A percentile compares a stretch with the other conserved stretches of the same genome.
Conservation (phyloP, 2,113 vertebrate genomes). For the Hypocryptadius cinnamomeus region DNA sequence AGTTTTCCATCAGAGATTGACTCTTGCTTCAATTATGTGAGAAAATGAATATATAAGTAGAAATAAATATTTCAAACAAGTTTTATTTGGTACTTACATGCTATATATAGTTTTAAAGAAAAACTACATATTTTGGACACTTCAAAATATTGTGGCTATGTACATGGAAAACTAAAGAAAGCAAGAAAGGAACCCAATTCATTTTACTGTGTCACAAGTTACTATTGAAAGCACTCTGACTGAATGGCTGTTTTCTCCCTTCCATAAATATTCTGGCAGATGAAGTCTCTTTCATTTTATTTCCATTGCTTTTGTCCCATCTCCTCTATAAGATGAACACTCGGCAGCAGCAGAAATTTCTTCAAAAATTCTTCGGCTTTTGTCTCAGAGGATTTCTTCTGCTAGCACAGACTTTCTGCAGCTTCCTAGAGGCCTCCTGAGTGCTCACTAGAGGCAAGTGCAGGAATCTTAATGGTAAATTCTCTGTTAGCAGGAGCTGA, state of each 20-base stretch:
- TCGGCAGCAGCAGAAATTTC: background rate
- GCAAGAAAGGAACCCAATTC: slow-evolving; percentile 38
- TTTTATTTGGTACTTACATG: slow-evolving; percentile 77
- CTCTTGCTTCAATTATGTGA: background rate
- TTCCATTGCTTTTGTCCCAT: slow-evolving; percentile 33
- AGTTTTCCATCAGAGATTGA: background rate
- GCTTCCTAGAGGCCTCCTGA: background rate
- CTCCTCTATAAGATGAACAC: slow-evolving; percentile 61
- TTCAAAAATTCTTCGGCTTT: background rate
- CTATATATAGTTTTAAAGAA: slow-evolving; percentile 71
- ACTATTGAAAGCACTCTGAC: slow-evolving; percentile 38
- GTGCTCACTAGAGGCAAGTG: background rate
- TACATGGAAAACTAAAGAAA: slow-evolving; percentile 68
- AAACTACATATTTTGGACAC: slow-evolving; percentile 66
- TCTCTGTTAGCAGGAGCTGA: background rate
- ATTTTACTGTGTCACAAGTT: slow-evolving; percentile 48
- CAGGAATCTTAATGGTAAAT: background rate
- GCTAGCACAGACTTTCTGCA: background rate
- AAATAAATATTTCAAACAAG: slow-evolving; percentile 60
- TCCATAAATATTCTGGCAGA: background rate
- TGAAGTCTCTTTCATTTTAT: slow-evolving; percentile 1
- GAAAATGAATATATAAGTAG: slow-evolving; percentile 35
- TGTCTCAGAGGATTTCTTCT: background rate
- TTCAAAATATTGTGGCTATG: slow-evolving; percentile 68
- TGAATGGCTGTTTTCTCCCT: slow-evolving; percentile 34